These are phyloP conservation scores for Stercorarius parasiticus DNA, from an alignment of 2,113 vertebrate genomes.

Conservation along the genomic window DNA sequence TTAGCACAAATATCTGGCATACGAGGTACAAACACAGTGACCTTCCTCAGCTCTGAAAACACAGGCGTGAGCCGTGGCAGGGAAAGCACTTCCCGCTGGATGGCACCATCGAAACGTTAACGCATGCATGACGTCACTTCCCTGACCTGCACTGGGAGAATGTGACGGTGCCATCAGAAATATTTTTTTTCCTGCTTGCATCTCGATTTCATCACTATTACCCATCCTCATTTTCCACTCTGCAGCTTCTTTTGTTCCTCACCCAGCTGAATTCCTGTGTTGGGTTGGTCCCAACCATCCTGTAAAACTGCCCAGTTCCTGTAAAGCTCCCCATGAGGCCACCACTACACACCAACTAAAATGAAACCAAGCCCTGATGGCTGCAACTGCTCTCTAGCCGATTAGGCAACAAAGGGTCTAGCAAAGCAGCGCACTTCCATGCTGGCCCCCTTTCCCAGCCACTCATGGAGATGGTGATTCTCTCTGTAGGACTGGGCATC, in stretches of 20 bases:
- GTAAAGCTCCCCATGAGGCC: accelerated
- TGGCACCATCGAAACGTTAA: background rate
- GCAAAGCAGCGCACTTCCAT: background rate
- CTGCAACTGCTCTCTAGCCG: background rate
- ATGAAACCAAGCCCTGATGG: too few relatives aligned
- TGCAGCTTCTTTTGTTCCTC: background rate
- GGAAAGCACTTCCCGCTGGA: background rate
- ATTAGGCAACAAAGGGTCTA: accelerated
- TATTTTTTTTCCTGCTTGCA: background rate
- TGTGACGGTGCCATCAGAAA: background rate
- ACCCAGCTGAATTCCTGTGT: background rate
- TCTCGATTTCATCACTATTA: background rate
- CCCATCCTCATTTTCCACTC: background rate
- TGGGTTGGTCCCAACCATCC: accelerated
- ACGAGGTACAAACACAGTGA: too few relatives aligned
- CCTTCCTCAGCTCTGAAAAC: background rate
- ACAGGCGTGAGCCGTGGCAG: accelerated
- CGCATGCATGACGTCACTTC: accelerated
- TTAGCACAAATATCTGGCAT: background rate
- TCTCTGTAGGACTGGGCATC: too few relatives aligned
- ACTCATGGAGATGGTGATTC: accelerated
- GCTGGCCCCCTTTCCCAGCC: background rate
- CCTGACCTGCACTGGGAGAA: accelerated
- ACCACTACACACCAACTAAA: too few relatives aligned
- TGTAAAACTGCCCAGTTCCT: too few relatives aligned